Evolutionary conservation across 2,888 invertebrate genomes (phyloP), one percentile per base, ranked within the genome.

Genomic region (Euproctis similis): DNA sequence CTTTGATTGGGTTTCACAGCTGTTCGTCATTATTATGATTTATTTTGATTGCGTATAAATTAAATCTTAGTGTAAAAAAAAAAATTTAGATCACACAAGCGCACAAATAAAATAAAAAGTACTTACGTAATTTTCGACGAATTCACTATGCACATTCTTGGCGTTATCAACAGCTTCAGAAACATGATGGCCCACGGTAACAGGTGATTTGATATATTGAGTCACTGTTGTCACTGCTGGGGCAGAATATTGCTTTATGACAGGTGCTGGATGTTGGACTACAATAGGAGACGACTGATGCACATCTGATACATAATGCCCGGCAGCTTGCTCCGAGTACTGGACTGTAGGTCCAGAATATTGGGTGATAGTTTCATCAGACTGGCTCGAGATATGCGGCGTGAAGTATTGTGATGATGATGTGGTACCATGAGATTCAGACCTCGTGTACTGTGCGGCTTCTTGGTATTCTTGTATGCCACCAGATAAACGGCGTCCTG

Each of bases 41-140:
- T 16, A 5, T 16, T 16, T 16, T 16, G 7, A 4, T 16, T 16
- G 16, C 7, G 7, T 5, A 16, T 7, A 16, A 4, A 5, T 16
- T 16, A 16, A 7, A 5, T 5, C 4, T 7, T 4, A 16, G 16
- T 16, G 16, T 16, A 4, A 16, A 19, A 6, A 6, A 19, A 19
- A 19, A 6, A 19, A 19, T 6, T 19, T 19, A 19, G 19, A n/a
- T 8, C n/a, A n/a, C n/a, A n/a, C n/a, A n/a, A n/a, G n/a, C n/a
- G n/a, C n/a, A n/a, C n/a, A 21, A 14, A 18, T 3, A 11, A 12
- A 26, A 11, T 4, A 12, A 24, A 16, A 4, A 8, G 27, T 35
- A 86, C 88, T 87, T 62, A 89, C 89, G 56, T 88, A 89, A 55
- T 89, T 87, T 57, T 89, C 88, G 48, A 88, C 59, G 59, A 89